Base-by-base conservation (phyloP, 92 coral and sea anemone genomes). In the Umimayanthus kanabou region DNA sequence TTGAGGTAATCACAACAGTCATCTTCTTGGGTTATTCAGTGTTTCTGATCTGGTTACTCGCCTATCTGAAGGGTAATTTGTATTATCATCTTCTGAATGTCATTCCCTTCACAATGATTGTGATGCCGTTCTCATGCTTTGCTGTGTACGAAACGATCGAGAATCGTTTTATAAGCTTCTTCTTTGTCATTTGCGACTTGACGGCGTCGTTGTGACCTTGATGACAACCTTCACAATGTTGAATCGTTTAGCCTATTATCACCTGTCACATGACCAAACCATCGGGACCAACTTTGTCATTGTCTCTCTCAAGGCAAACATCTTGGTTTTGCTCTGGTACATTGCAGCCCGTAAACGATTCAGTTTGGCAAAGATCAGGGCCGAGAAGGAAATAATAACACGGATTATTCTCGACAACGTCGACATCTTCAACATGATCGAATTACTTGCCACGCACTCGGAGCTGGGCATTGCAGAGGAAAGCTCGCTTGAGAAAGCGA, bases 351-450 rank as follows among this genome's bases (percentile, higher is more conserved):
- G 71, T 1, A 47, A 76, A 49, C 57, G 74, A 29, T 78, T 70
- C 67, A 69, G 77, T 26, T 15, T 89, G 61, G 53, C 57, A 13
- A 11, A 28, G 8, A 43, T 89, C 37, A 58, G 22, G 20, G 39
- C 50, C 2, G 57, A 65, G 3, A 84, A 85, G 45, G 81, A 89
- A 5, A 37, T 70, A 4, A 25, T 89, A 39, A 84, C 43, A 5
- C 79, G 81, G 18, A 14, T 70, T 30, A 16, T 89, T 18, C 85
- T 89, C 4, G 91, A 89, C 64, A 61, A 43, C 70, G 85, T 89
- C 9, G 91, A 89, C 76, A 89, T 82, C 16, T 89, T 89, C 61
- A 49, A 89, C 53, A n/a, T 89, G 88, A 80, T 82, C 22, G 88
- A 89, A 22, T 9, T 89, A n/a, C 88, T 89, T 53, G 74, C 80